Percentiles rank a stretch among this genome's conserved stretches.
Conservation (phyloP, 2,113 vertebrate species). For the Otocyon megalotis region DNA sequence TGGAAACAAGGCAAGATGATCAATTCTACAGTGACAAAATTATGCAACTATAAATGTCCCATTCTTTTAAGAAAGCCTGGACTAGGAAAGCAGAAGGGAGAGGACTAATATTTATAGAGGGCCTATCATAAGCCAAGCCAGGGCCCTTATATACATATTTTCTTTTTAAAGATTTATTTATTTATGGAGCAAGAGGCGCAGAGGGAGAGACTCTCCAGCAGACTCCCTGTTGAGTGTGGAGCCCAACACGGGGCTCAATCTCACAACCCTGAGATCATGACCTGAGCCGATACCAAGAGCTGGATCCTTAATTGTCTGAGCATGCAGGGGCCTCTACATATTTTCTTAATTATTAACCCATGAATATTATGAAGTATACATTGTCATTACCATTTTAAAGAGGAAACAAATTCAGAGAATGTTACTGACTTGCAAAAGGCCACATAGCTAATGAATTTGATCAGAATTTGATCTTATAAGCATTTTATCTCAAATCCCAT, state of each 20-base stretch:
- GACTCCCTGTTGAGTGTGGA: neutral
- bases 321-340: neutral
- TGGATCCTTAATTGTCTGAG: neutral
- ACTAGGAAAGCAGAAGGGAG: neutral
- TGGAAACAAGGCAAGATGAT: neutral
- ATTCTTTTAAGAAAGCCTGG: neutral
- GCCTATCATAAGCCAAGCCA: neutral
- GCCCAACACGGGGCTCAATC: neutral
- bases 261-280: neutral
- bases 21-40: neutral
- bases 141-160: neutral
- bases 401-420: constrained; percentile 14
- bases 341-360: neutral
- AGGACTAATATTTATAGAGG: neutral
- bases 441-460: neutral
- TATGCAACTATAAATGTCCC: neutral
- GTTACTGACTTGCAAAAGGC: neutral
- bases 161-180: neutral
- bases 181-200: neutral
- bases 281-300: neutral
- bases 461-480: neutral
- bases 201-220: neutral
- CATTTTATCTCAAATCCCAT: neutral
- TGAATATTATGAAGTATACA: neutral
- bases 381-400: constrained; percentile 8